Evolutionary conservation across 2,797 vertebrate genomes (phyloP).

Genomic region (Apodemus agrarius): DNA sequence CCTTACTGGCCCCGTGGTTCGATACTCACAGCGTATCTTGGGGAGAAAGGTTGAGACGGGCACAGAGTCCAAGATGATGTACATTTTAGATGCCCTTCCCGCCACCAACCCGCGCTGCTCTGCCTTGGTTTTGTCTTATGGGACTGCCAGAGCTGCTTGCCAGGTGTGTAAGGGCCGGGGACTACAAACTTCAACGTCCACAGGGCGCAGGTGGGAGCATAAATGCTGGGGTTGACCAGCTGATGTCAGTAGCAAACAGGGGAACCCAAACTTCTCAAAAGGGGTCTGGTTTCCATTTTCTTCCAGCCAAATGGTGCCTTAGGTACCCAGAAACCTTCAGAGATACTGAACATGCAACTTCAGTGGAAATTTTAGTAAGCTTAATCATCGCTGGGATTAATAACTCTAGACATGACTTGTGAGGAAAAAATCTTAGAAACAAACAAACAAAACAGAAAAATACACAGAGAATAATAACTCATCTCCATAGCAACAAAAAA

Average conservation of each 20-base stretch:
- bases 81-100: background rate
- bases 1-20: rapidly evolving
- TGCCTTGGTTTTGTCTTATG: background rate
- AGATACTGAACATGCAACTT: background rate
- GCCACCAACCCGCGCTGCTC: background rate
- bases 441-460: background rate
- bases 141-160: background rate
- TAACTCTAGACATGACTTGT: background rate
- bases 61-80: background rate
- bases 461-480: background rate
- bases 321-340: background rate
- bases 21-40: background rate
- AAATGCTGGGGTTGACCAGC: background rate
- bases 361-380: background rate
- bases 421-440: background rate
- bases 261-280: too few species aligned
- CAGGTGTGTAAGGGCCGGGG: background rate
- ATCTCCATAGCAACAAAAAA: background rate
- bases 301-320: too few species aligned
- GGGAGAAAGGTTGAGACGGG: background rate
- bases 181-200: background rate
- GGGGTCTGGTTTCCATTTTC: rapidly evolving
- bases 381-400: background rate
- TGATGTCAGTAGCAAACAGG: background rate
- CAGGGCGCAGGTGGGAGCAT: background rate